Evolutionary conservation across 2,113 vertebrate species (phyloP), one percentile per base, ranked within the genome.

Genomic region (Pogonocichla stellata): DNA sequence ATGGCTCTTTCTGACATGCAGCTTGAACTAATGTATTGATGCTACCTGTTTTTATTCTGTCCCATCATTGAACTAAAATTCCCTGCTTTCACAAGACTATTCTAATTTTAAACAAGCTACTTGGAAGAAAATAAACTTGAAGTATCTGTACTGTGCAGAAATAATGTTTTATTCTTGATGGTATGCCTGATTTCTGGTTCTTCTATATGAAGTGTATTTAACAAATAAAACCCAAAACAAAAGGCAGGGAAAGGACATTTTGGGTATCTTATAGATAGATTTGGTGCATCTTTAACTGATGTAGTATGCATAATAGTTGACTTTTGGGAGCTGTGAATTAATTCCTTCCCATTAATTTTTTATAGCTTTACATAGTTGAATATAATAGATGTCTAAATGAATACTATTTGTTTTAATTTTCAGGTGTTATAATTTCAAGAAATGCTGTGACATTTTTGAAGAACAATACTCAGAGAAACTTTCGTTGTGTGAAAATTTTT

Each of bases 371-470:
- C 10, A 9, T 19, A 38, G 26, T 36, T 26, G 3, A 48, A 19
- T 73, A 19, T 66, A 56, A 43, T 90, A 51, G 47, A 56, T 78
- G 36, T 58, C 33, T 96, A 60, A 90, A 74, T 74, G 90, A 60
- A 91, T 64, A 28, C 7, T 66, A 67, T 75, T 89, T 90, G 33
- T 89, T 97, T 96, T 86, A 80, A 56, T 96, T 97, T 96, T 62
- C 97, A 98, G 98, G 94, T 94, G 28, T 87, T 97, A 34, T 4
- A 58, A 38, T 86, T 97, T 95, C 92, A 97, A 93, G 95, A 96
- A 96, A 96, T 51, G 92, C 80, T 95, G 92, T 83, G 67, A 88
- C 67, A 50, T 95, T 67, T 83, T 95, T 96, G 96, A 96, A 96
- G 95, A 95, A 64, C 70, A 88, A n/a, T 40, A 72, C 70, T 87